Evolutionary conservation across 2,888 invertebrate genomes (phyloP), one percentile per base, ranked within the genome.

Genomic region (Lomographa bimaculata): DNA sequence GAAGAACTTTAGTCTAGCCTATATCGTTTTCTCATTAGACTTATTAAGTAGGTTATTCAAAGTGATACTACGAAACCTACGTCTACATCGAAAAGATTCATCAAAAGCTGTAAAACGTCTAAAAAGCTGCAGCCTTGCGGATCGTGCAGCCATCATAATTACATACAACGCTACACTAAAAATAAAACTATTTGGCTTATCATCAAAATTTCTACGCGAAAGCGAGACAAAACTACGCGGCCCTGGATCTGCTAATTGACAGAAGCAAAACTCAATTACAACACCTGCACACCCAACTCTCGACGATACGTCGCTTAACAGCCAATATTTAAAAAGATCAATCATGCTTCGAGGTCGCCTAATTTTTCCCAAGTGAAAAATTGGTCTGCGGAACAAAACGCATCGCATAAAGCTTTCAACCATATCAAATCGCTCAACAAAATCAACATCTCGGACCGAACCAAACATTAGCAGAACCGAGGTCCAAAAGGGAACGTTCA

Each of bases 111-210:
- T 61, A 63, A 60, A 60, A 64, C 50, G 50, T 64, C 64, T 60
- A 76, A 68, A 59, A 79, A 83, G 87, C 86, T 81, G 86, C 83
- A 83, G 84, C 83, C 80, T 69, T 66, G 65, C 66, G 66, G 66
- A 63, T 55, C 54, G 70, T 70, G 73, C 74, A 66, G 72, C 69
- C 63, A 60, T 61, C 58, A 54, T 60, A 54, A 50, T 35, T 56
- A 56, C 50, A 68, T 56, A 56, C 50, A 68, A 63, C 54, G 72
- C 72, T 75, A 74, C 71, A 73, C 73, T 69, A 69, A 58, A 57
- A 55, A 57, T 63, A 71, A 69, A 61, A 64, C 74, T 74, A 76
- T 73, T 76, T 71, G 76, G 77, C 77, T 73, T 69, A 69, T 66
- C 51, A 60, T 71, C 60, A 59, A 63, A n/a, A 60, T 54, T 59